Evolutionary conservation across 2,797 vertebrate species (phyloP), one percentile per base, ranked within the genome.

Genomic region (Clarias pachynema): DNA sequence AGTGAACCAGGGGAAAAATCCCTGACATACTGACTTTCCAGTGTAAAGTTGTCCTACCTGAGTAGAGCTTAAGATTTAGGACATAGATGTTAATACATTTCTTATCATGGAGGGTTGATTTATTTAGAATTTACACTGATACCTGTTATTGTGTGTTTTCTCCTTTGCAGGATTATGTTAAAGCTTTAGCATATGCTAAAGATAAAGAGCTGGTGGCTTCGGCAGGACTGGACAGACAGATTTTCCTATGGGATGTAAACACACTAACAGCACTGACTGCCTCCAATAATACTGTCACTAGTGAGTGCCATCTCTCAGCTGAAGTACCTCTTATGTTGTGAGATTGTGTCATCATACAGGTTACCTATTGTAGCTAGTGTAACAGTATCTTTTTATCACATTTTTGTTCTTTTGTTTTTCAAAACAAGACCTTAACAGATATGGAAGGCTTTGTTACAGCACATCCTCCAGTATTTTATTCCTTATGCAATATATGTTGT

Each of bases 211-310:
- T 97, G 87, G 96, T 97, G 83, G 96, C 96, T 29, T 97, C 96
- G 3, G 96, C 96, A 0, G 96, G 96, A 6, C 91, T 97, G 93
- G 96, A 97, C 94, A 94, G 96, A 91, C 96, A 97, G 84, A 97
- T 97, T 91, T 97, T 97, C 93, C 94, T 97, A 87, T 97, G 96
- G 96, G 96, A 97, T 91, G 96, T 97, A 92, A 97, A 97, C 92
- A 97, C 96, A 72, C 91, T 97, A 44, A 97, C 96, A 90, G 96
- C 96, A 90, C 88, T 97, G 91, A 97, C 96, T 92, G 96, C 96
- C 91, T 97, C 96, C 91, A 96, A 97, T 91, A 97, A 97, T 90
- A 97, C 96, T 37, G 96, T 97, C 91, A 97, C 96, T 89, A 97
- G 96, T 97, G 93, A 93, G 96, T 93, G 72, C 4, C 12, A 24